A percentile compares a stretch with the other conserved stretches of the same genome.
Conservation (phyloP, 2,888 invertebrate genomes). For the Cantharis rustica region DNA sequence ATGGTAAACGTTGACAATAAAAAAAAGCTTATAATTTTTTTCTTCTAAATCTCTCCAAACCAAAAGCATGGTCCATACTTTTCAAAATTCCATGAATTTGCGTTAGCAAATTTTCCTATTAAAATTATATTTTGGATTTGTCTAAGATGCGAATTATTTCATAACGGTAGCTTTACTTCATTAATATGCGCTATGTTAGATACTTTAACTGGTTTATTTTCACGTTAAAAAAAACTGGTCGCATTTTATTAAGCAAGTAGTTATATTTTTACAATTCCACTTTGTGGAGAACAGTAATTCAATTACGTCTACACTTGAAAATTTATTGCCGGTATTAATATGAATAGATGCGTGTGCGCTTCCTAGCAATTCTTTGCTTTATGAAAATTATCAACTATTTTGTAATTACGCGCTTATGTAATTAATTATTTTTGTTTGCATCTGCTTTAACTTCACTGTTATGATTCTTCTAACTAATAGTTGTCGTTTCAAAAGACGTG, state of each 20-base stretch:
- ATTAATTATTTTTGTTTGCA: background rate
- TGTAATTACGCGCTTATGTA: background rate
- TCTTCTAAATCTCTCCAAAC: too few relatives aligned
- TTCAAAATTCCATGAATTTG: background rate
- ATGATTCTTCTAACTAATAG: background rate
- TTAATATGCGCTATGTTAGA: background rate
- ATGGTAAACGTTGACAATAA: too few relatives aligned
- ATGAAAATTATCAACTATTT: background rate
- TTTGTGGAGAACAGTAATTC: conserved; percentile 2
- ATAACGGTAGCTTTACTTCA: background rate
- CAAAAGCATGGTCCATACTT: background rate
- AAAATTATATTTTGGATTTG: background rate
- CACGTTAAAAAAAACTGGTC: conserved; percentile 3
- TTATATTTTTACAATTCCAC: background rate
- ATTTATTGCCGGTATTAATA: conserved; percentile 24
- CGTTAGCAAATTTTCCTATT: background rate
- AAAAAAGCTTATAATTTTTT: too few relatives aligned
- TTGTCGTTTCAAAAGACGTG: background rate
- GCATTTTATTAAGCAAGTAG: background rate
- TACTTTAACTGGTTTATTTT: background rate
- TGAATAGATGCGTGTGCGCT: conserved; percentile 22
- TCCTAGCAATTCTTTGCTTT: conserved; percentile 6
- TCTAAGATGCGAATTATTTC: background rate
- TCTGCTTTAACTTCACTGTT: background rate
- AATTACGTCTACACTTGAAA: conserved; percentile 7